Conservation (phyloP, 37 sponge, comb jelly and placozoan species). For the Aphrocallistes beatrix region DNA sequence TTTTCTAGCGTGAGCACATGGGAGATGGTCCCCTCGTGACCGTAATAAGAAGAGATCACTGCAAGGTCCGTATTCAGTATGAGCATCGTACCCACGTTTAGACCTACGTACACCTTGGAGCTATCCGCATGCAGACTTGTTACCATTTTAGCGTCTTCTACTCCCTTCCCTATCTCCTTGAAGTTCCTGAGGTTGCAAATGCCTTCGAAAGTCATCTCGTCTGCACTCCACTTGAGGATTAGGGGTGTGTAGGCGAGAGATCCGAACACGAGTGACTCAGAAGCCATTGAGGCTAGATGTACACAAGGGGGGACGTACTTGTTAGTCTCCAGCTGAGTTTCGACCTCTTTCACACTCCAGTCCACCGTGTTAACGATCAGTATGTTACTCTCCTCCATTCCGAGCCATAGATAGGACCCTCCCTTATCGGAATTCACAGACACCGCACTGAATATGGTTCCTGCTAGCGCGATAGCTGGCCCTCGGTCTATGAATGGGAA, state of each 20-base stretch:
- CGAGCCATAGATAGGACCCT: background rate
- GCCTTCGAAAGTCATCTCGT: background rate
- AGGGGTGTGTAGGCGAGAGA: background rate
- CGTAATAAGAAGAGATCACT: background rate
- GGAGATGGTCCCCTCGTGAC: background rate
- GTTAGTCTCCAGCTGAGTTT: background rate
- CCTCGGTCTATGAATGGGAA: background rate
- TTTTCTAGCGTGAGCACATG: background rate
- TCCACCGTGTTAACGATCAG: background rate
- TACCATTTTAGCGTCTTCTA: background rate
- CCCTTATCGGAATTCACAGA: background rate
- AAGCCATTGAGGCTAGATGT: background rate
- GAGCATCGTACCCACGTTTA: background rate
- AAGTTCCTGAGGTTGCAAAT: background rate
- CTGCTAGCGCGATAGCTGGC: background rate
- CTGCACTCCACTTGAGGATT: background rate
- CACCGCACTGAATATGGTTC: background rate
- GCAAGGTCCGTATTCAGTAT: background rate
- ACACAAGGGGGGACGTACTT: background rate
- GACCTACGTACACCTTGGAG: background rate
- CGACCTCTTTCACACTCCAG: slow-evolving; percentile 9
- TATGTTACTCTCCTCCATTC: background rate
- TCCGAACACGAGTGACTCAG: background rate
- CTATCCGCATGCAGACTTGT: background rate
- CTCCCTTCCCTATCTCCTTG: slow-evolving; percentile 6